Evolutionary conservation across 2,113 vertebrate species (phyloP), one percentile per base, ranked within the genome.

Genomic region (Nothoprocta perdicaria): DNA sequence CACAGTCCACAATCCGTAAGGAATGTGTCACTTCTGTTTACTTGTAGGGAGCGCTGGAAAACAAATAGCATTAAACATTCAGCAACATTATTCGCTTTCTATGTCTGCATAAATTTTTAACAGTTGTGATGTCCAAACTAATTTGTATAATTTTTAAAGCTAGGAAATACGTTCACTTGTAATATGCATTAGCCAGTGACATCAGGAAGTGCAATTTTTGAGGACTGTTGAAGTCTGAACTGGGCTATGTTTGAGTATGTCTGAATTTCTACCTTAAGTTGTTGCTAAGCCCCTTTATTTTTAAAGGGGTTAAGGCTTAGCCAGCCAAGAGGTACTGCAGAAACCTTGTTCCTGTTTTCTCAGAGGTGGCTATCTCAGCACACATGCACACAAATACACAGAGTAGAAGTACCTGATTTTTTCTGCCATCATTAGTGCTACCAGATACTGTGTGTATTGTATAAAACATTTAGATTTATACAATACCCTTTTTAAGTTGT

Each of bases 11-110:
- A 96, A 89, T 86, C 81, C 94, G 89, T 94, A 53, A 86, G 68
- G 68, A 88, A 80, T 0, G 0, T 95, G 94, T 93, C 95, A 78
- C 83, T 90, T 88, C 92, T 96, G 88, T 96, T 97, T 97, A 96
- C 90, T 91, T 18, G n/a, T 46, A 84, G 83, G 76, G 58, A 92
- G 43, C 92, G 62, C 50, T 87, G 62, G 65, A 86, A 90, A 96
- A 84, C 10, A 66, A 91, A 86, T 74, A 90, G 53, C 94, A 93
- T 95, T 95, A 97, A 96, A 96, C 88, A 95, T 96, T 97, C 94
- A 96, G 63, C 66, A 96, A 68, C 75, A 26, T 94, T 83, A 90
- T 92, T 93, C 46, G 29, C 90, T 84, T 91, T 79, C 66, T 91
- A 26, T 52, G 76, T 81, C 69, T 66, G 76, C 83, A 80, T 96